Conservation (phyloP, 2,113 vertebrate genomes). For the Chinchilla lanigera region DNA sequence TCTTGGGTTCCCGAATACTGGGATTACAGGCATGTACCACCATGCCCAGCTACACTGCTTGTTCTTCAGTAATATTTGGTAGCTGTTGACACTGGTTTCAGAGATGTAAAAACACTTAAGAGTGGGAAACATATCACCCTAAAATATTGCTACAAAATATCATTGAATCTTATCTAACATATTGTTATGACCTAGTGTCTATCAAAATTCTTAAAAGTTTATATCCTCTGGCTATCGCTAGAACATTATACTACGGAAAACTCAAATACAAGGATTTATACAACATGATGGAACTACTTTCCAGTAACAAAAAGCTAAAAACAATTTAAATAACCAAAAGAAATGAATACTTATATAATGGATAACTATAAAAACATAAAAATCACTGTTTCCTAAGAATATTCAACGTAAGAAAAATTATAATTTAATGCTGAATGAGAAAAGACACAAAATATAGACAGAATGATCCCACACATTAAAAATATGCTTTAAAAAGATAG, state of each 20-base stretch:
- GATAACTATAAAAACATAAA: constrained; percentile 38
- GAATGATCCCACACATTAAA: neutral
- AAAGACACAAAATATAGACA: neutral
- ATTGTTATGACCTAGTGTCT: constrained; percentile 7
- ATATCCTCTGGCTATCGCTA: constrained; percentile 28
- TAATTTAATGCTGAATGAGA: constrained; percentile 33
- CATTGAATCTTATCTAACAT: constrained; percentile 8
- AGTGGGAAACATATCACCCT: constrained; percentile 5
- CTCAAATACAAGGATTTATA: constrained; percentile 29
- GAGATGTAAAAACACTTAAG: neutral
- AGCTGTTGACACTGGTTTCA: neutral
- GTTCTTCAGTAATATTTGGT: neutral
- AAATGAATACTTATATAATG: neutral
- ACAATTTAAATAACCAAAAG: constrained; percentile 31
- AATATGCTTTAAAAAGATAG: neutral
- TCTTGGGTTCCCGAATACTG: neutral
- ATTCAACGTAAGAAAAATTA: constrained; percentile 38
- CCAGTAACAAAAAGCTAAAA: constrained; percentile 43
- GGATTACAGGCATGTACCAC: neutral
- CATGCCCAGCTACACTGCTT: neutral
- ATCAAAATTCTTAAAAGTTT: constrained; percentile 55
- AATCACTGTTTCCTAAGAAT: neutral
- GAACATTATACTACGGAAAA: constrained; percentile 25
- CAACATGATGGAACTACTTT: constrained; percentile 39
- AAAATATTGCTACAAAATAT: constrained; percentile 45